phyloP scores from a whole-genome alignment of 1,140 invertebrate genomes.

The Saccostrea glomerata region DNA sequence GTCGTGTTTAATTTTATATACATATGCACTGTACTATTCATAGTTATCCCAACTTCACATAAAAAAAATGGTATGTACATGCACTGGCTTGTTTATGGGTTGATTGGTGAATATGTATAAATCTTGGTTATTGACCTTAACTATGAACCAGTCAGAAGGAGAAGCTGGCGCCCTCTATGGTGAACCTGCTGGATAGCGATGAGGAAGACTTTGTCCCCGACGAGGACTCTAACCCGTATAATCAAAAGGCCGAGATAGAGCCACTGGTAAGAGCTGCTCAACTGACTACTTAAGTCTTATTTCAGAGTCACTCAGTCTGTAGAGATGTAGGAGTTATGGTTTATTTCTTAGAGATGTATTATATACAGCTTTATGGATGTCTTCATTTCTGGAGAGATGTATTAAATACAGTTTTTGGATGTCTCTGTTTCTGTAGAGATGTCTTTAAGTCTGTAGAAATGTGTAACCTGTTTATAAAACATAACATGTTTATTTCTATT shows the following conservation, averaged over 20 bases:
- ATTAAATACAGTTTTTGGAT: too few species aligned
- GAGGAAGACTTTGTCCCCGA: slow-evolving; percentile 58
- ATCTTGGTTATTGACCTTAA: slow-evolving; percentile 46
- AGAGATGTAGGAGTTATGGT: background rate
- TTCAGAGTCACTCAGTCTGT: too few species aligned
- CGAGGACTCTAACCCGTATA: slow-evolving; percentile 44
- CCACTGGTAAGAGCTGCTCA: slow-evolving; percentile 47
- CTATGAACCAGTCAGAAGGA: slow-evolving; percentile 63
- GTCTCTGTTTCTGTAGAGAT: background rate
- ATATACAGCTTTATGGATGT: background rate
- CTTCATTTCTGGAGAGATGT: background rate
- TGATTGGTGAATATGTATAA: background rate
- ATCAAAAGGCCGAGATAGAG: slow-evolving; percentile 55
- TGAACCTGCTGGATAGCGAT: slow-evolving; percentile 70
- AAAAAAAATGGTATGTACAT: too few species aligned
- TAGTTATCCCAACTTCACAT: too few species aligned
- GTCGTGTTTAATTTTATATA: background rate
- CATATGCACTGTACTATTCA: too few species aligned
- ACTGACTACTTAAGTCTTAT: background rate
- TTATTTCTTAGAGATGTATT: too few species aligned
- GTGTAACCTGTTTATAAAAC: background rate
- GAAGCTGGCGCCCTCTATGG: slow-evolving; percentile 69
- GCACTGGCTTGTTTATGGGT: background rate
- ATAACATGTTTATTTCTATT: slow-evolving; percentile 1
- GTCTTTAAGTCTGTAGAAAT: background rate